phyloP scores from a whole-genome alignment of 2,888 invertebrate species.

The Drosophila cracens region DNA sequence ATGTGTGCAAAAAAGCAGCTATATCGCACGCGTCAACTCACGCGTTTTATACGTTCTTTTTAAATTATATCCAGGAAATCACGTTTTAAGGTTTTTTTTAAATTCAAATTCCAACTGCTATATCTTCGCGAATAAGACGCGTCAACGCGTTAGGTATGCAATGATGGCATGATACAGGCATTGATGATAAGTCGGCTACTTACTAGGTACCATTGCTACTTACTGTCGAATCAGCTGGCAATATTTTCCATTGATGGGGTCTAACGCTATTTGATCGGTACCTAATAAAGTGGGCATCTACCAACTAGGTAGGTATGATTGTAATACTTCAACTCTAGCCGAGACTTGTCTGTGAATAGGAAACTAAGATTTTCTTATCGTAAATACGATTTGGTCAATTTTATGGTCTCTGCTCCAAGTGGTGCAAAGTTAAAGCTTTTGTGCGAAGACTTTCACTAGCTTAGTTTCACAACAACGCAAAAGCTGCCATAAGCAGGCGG shows the following conservation, averaged over 20 bases:
- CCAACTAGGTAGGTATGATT: neutral
- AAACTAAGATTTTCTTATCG: neutral
- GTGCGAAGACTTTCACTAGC: neutral
- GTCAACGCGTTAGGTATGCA: neutral
- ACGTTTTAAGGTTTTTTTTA: no score
- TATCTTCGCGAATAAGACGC: no score
- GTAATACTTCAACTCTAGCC: neutral
- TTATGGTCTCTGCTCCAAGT: neutral
- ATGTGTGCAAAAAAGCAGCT: no score
- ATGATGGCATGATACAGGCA: neutral
- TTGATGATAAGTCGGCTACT: neutral
- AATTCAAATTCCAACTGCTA: no score
- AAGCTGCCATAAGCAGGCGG: neutral
- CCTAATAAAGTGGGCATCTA: neutral
- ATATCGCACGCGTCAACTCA: no score
- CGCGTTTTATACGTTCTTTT: no score
- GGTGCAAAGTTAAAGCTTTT: neutral
- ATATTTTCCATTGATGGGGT: neutral
- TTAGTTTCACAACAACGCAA: neutral
- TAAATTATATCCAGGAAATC: no score
- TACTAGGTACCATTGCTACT: neutral
- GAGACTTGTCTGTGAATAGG: neutral
- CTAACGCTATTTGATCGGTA: neutral
- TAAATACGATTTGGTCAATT: neutral
- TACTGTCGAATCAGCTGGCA: neutral